A percentile compares a stretch with the other conserved stretches of the same genome.
Conservation (phyloP, 2,797 vertebrate species). For the Octomys mimax region DNA sequence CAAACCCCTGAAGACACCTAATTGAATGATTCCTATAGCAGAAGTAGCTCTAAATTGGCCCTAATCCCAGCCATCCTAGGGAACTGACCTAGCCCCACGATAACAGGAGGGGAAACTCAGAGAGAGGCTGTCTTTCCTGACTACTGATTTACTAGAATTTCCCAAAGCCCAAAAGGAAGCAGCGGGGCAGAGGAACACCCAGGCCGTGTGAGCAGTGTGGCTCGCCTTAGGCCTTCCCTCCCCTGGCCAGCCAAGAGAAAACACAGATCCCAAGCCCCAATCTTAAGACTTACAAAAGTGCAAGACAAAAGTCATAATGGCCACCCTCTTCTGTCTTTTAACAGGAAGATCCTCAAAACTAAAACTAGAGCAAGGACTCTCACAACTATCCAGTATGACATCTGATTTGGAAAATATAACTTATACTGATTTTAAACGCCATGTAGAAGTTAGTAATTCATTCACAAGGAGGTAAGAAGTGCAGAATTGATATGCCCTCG, state of each 20-base stretch:
- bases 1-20: background rate
- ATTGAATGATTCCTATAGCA: background rate
- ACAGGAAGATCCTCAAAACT: background rate
- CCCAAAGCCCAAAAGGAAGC: background rate
- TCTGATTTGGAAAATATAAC: constrained; percentile 55
- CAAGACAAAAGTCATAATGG: background rate
- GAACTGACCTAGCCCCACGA: background rate
- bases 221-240: background rate
- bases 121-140: background rate
- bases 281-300: background rate
- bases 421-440: background rate
- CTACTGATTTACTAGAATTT: background rate
- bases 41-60: background rate
- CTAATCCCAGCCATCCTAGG: background rate
- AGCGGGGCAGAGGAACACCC: background rate
- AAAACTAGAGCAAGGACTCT: background rate
- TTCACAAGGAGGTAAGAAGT: background rate
- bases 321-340: constrained; percentile 14
- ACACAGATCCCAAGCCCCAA: background rate
- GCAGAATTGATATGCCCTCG: background rate
- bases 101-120: background rate
- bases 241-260: background rate
- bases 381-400: accelerated
- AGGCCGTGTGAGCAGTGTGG: too few species aligned
- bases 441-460: background rate